Percentiles rank a stretch among this genome's conserved stretches.
Evolutionary conservation across 2,797 vertebrate species (phyloP).

Genomic region (Poecilia velifera): DNA sequence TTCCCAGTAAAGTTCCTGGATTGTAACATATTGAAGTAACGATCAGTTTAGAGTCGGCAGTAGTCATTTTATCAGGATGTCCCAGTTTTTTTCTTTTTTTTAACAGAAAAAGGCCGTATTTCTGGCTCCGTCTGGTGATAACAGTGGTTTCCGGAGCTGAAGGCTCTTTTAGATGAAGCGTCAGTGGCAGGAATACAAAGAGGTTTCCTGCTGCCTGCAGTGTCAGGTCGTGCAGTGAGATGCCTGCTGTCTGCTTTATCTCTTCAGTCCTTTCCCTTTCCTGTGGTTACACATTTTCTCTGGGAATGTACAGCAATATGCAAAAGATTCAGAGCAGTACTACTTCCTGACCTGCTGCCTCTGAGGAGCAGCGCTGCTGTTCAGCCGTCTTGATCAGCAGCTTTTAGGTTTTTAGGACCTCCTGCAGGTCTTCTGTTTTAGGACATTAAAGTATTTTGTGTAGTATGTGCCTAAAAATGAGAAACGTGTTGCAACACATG

Average conservation of each 20-base stretch:
- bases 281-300: neutral
- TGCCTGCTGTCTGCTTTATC: neutral
- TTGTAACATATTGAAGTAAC: neutral
- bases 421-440: neutral
- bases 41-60: neutral
- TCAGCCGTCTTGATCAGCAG: neutral
- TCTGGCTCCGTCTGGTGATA: neutral
- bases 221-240: neutral
- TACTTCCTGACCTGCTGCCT: neutral
- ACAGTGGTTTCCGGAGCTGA: neutral
- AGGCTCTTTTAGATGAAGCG: neutral
- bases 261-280: neutral
- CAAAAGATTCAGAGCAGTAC: neutral
- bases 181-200: conserved; percentile 6
- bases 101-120: neutral
- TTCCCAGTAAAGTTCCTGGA: neutral
- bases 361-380: neutral
- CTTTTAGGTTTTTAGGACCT: neutral
- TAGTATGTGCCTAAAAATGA: neutral
- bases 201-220: neutral
- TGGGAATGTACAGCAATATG: too few species aligned
- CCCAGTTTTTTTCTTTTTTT: neutral
- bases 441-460: neutral
- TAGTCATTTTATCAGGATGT: neutral
- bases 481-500: neutral